Conservation (phyloP, 2,888 invertebrate species). For the Melangyna quadrimaculata region DNA sequence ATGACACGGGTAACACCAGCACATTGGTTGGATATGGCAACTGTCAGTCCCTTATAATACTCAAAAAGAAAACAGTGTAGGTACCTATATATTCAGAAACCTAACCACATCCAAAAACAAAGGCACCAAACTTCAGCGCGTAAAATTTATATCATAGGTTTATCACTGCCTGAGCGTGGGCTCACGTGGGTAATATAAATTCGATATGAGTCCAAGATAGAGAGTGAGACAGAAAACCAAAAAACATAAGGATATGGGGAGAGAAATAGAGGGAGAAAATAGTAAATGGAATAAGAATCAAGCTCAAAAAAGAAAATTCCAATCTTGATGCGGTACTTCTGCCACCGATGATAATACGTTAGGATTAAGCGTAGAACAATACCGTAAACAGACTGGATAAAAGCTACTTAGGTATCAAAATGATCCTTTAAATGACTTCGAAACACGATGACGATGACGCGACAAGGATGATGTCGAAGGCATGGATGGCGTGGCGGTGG, state of each 20-base stretch:
- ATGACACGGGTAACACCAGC: slow-evolving; percentile 22
- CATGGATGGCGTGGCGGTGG: neutral
- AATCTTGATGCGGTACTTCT: slow-evolving; percentile 56
- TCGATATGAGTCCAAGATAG: neutral
- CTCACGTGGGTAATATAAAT: slow-evolving; percentile 47
- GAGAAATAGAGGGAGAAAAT: neutral
- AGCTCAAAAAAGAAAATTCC: slow-evolving; percentile 43
- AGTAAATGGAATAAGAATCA: neutral
- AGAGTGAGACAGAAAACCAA: neutral
- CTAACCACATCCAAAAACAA: neutral
- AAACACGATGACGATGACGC: slow-evolving; percentile 11
- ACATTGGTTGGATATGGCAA: neutral
- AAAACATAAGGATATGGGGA: neutral
- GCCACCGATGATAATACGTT: slow-evolving; percentile 58
- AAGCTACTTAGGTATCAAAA: slow-evolving; percentile 60
- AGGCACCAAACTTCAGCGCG: slow-evolving; percentile 43
- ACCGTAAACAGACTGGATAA: slow-evolving; percentile 58
- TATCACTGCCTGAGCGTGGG: slow-evolving; percentile 55
- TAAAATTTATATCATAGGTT: slow-evolving; percentile 62
- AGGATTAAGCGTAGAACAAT: slow-evolving; percentile 68
- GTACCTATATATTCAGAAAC: slow-evolving; percentile 1
- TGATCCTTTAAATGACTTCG: slow-evolving; percentile 68
- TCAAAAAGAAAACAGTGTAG: slow-evolving; percentile 6
- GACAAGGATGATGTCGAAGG: neutral
- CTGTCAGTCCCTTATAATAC: slow-evolving; percentile 40